A percentile compares a stretch with the other conserved stretches of the same genome.
Conservation (phyloP, 2,797 vertebrate genomes). For the Neosilurus mollespiculum region DNA sequence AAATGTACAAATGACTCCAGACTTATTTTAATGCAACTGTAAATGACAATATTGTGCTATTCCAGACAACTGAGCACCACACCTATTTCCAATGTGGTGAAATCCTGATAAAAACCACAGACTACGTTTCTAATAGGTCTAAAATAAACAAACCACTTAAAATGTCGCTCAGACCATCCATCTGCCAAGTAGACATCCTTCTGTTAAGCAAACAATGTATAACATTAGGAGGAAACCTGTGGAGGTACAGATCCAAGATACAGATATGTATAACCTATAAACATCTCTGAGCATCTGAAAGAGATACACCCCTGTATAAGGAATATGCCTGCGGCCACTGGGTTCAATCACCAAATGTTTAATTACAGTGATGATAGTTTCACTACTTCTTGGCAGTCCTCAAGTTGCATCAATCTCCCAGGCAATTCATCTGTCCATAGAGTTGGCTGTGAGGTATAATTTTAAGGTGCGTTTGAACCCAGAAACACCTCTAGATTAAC, state of each 20-base stretch:
- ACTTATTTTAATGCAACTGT: not conserved
- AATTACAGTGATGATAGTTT: not conserved
- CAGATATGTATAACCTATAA: slow-evolving; percentile 11
- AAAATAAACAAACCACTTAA: slow-evolving; percentile 60
- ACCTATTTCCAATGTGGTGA: slow-evolving; percentile 61
- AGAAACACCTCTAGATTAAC: slow-evolving; percentile 54
- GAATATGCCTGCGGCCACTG: slow-evolving; percentile 7
- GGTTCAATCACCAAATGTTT: slow-evolving; percentile 51
- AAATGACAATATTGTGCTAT: not conserved
- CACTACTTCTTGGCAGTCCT: not conserved
- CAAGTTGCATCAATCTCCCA: not conserved
- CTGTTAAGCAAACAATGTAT: slow-evolving; percentile 45
- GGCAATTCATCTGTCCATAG: slow-evolving; percentile 64
- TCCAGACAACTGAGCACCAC: slow-evolving; percentile 67
- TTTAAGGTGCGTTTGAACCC: slow-evolving; percentile 62
- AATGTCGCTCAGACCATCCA: slow-evolving; percentile 25
- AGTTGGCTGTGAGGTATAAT: slow-evolving; percentile 65
- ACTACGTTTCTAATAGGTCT: slow-evolving; percentile 58
- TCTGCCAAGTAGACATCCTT: not conserved
- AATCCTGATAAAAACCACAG: slow-evolving; percentile 66
- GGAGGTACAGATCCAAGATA: not conserved
- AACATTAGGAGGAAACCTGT: slow-evolving; percentile 20
- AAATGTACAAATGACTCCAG: not conserved
- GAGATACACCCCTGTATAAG: not conserved
- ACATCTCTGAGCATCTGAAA: slow-evolving; percentile 18